Percentiles rank a stretch among this genome's conserved stretches.
These are phyloP conservation scores for Scolopax rusticola DNA, from an alignment of 2,797 vertebrate species.

Conservation along the genomic window DNA sequence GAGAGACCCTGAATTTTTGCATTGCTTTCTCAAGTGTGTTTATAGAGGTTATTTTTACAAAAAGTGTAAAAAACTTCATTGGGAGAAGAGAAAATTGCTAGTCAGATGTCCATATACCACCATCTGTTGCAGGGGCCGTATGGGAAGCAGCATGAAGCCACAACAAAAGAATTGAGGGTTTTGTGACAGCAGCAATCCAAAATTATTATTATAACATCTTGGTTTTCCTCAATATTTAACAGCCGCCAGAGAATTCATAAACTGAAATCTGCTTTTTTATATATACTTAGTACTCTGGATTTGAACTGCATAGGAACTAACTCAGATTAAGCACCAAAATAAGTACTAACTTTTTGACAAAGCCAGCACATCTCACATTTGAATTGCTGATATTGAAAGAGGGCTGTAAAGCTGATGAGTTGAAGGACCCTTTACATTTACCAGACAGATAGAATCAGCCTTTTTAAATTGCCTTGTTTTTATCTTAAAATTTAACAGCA, in stretches of 20 bases:
- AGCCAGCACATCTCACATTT: not conserved
- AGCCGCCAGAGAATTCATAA: not conserved
- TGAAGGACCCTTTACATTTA: not conserved
- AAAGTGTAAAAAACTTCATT: not conserved
- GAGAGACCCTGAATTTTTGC: not conserved
- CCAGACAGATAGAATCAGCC: not conserved
- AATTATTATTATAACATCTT: not conserved
- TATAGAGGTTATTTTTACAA: not conserved
- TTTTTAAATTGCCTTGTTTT: not conserved
- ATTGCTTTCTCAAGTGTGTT: not conserved
- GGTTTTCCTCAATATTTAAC: not conserved
- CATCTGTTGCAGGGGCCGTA: not conserved
- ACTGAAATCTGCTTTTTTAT: not conserved
- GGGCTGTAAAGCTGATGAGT: not conserved
- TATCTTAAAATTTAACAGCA: not conserved
- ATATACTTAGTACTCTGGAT: not conserved
- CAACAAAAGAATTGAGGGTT: not conserved
- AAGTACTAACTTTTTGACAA: not conserved
- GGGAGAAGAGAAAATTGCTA: not conserved
- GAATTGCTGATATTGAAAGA: not conserved
- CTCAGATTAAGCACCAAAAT: not conserved
- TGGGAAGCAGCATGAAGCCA: not conserved
- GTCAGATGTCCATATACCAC: not conserved
- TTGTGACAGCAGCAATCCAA: not conserved
- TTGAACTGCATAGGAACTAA: not conserved